Percentiles rank a stretch among this genome's conserved stretches.
Evolutionary conservation across 2,113 vertebrate genomes (phyloP).

Genomic region (Zootoca vivipara): DNA sequence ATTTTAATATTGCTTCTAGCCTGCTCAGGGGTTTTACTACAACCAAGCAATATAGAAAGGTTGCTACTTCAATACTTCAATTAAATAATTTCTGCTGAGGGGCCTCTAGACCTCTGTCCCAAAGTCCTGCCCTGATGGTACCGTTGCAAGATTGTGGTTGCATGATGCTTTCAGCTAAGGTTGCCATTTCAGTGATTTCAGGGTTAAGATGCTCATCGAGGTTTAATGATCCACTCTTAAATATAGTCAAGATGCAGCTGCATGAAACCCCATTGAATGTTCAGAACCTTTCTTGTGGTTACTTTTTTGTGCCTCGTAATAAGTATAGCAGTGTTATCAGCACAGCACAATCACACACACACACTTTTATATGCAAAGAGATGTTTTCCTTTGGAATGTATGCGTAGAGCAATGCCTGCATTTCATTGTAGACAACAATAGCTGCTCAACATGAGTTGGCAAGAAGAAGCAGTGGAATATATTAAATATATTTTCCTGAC

Average conservation of each 20-base stretch:
- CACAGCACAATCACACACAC: background rate
- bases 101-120: no score
- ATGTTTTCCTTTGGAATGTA: background rate
- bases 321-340: background rate
- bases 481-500: background rate
- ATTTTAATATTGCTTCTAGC: no score
- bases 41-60: no score
- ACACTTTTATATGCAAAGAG: background rate
- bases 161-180: background rate
- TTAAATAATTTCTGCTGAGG: no score
- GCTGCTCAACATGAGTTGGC: background rate
- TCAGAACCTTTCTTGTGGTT: background rate
- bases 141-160: background rate
- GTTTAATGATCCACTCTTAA: background rate
- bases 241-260: background rate
- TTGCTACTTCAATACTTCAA: no score
- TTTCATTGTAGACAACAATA: background rate
- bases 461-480: background rate
- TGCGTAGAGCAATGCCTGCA: background rate
- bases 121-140: no score
- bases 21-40: no score
- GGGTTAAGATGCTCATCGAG: background rate
- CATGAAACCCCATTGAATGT: background rate
- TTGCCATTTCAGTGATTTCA: background rate
- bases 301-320: background rate